phyloP scores from a whole-genome alignment of 37 sponge, comb jelly and placozoan genomes.

The Dysidea cf. avara region DNA sequence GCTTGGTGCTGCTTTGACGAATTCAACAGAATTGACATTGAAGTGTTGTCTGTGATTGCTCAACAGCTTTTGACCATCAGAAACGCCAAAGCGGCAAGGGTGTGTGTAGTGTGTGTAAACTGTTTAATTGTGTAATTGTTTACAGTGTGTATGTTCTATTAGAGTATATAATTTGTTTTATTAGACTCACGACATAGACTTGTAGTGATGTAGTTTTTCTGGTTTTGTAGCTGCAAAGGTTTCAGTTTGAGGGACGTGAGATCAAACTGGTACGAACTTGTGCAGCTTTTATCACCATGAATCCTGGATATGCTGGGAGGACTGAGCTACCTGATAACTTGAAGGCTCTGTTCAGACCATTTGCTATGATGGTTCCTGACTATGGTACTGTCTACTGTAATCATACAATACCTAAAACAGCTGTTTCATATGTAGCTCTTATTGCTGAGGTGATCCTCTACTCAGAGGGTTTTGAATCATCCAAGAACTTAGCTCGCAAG shows the following conservation, averaged over 20 bases:
- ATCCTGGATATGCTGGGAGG: conserved; percentile 98
- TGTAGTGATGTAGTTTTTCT: too few species aligned
- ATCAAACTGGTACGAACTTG: conserved; percentile 91
- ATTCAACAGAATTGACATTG: conserved; percentile 98
- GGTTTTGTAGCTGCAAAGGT: conserved; percentile 48
- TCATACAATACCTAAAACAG: background rate
- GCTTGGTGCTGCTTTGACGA: conserved; percentile 99
- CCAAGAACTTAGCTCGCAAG: conserved; percentile 90
- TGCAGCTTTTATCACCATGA: conserved; percentile 98
- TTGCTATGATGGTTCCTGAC: conserved; percentile 99
- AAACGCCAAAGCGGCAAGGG: conserved; percentile 87
- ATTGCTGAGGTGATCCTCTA: conserved; percentile 99
- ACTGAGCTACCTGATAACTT: conserved; percentile 98
- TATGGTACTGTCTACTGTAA: conserved; percentile 56
- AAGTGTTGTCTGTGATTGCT: conserved; percentile 98
- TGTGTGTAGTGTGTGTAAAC: conserved; percentile 3
- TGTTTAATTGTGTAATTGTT: too few species aligned
- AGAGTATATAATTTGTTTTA: too few species aligned
- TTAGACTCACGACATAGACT: too few species aligned
- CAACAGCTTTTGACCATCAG: conserved; percentile 96
- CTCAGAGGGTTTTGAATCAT: conserved; percentile 98
- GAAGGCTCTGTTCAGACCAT: conserved; percentile 98
- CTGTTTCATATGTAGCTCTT: conserved; percentile 47
- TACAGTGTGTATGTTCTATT: too few species aligned
- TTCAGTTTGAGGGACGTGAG: conserved; percentile 98